phyloP scores from a whole-genome alignment of 2,888 invertebrate species.

The Drosophila acutilabella region DNA sequence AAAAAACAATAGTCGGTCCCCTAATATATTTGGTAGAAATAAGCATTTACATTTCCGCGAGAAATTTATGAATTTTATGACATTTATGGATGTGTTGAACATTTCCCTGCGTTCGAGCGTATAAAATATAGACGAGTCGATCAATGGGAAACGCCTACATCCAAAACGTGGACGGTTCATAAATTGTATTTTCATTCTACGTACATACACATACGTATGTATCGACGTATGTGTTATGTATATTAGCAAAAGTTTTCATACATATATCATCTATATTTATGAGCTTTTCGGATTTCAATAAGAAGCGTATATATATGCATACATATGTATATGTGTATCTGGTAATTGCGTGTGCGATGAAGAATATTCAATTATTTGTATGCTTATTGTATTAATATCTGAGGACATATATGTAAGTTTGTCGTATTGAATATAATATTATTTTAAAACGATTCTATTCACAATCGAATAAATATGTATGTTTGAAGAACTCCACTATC shows the following conservation, averaged over 20 bases:
- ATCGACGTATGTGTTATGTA: background rate
- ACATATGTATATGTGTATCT: no score
- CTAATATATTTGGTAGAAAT: slow-evolving; percentile 19
- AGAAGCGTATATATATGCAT: background rate
- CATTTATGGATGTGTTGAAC: slow-evolving; percentile 65
- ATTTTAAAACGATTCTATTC: no score
- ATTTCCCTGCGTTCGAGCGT: slow-evolving; percentile 47
- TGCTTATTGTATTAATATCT: no score
- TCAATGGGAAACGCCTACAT: slow-evolving; percentile 47
- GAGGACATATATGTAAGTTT: no score
- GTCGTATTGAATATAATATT: no score
- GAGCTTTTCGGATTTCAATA: slow-evolving; percentile 2
- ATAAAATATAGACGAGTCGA: slow-evolving; percentile 59
- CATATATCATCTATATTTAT: background rate
- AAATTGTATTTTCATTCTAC: slow-evolving; percentile 38
- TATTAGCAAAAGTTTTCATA: background rate
- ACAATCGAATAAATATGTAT: no score
- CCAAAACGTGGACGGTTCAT: slow-evolving; percentile 32
- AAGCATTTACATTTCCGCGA: slow-evolving; percentile 50
- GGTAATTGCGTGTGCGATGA: background rate
- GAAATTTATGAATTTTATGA: slow-evolving; percentile 63
- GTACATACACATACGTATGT: background rate
- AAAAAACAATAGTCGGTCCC: no score
- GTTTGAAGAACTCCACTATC: no score
- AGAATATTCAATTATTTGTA: no score